Conservation (phyloP, 2,797 vertebrate species). For the Sebastes hubbsi region DNA sequence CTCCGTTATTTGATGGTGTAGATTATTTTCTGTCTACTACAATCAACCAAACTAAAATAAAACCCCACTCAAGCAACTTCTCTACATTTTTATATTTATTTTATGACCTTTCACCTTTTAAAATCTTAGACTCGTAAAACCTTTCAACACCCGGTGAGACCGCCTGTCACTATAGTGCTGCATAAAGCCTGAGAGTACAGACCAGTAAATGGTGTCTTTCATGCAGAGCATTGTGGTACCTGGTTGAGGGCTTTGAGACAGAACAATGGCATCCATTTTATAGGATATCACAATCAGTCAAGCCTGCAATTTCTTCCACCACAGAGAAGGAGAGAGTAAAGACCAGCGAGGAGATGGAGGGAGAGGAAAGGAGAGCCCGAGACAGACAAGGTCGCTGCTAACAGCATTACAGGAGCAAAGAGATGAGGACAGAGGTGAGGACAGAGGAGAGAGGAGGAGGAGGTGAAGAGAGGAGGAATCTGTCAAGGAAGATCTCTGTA, state of each 20-base stretch:
- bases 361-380: conserved; percentile 8
- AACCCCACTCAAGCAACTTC: neutral
- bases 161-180: neutral
- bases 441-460: neutral
- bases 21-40: neutral
- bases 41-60: neutral
- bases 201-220: conserved; percentile 13
- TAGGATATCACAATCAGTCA: conserved; percentile 58
- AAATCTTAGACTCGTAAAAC: neutral
- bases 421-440: conserved; percentile 17
- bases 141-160: neutral
- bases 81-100: neutral
- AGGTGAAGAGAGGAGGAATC: neutral
- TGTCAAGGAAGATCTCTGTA: neutral
- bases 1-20: neutral
- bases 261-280: conserved; percentile 49
- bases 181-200: neutral
- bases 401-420: conserved; percentile 14
- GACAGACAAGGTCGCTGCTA: conserved; percentile 41
- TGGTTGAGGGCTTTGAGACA: conserved; percentile 24
- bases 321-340: conserved; percentile 25
- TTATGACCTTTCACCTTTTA: neutral
- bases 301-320: conserved; percentile 44
- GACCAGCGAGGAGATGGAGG: neutral
- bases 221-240: conserved; percentile 12